These are phyloP conservation scores for Alsophila aescularia DNA, from an alignment of 2,888 invertebrate species.

Conservation along the genomic window DNA sequence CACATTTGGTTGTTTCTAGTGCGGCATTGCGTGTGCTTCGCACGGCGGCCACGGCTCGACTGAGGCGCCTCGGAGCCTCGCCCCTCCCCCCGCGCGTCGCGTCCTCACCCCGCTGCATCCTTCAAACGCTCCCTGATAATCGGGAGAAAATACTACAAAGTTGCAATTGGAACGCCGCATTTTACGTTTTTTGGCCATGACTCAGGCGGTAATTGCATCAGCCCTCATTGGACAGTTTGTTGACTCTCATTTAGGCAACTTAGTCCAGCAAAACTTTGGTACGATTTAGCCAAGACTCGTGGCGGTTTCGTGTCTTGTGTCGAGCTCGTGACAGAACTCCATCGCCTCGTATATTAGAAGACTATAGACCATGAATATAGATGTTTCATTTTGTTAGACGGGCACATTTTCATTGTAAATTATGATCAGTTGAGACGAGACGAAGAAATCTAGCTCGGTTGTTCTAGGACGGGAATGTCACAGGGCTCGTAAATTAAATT, in stretches of 20 bases:
- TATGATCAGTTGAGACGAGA: slow-evolving; percentile 52
- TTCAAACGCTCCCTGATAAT: slow-evolving; percentile 78
- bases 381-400: slow-evolving; percentile 55
- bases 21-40: slow-evolving; percentile 59
- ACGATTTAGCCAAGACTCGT: slow-evolving; percentile 24
- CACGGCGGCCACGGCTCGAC: slow-evolving; percentile 64
- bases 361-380: slow-evolving; percentile 57
- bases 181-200: slow-evolving; percentile 75
- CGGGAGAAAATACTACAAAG: slow-evolving; percentile 79
- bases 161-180: slow-evolving; percentile 79
- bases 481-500: slow-evolving; percentile 39
- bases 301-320: slow-evolving; percentile 29
- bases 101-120: slow-evolving; percentile 67
- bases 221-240: slow-evolving; percentile 57
- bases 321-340: slow-evolving; percentile 39
- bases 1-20: slow-evolving; percentile 67
- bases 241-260: background rate
- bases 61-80: slow-evolving; percentile 61
- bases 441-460: slow-evolving; percentile 39
- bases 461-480: slow-evolving; percentile 29
- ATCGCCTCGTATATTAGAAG: slow-evolving; percentile 51
- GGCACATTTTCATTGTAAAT: slow-evolving; percentile 53
- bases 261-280: slow-evolving; percentile 24
- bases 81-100: slow-evolving; percentile 34
- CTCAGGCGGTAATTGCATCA: slow-evolving; percentile 74